Evolutionary conservation across 2,797 vertebrate genomes (phyloP).

Genomic region (Anomalospiza imberbis): DNA sequence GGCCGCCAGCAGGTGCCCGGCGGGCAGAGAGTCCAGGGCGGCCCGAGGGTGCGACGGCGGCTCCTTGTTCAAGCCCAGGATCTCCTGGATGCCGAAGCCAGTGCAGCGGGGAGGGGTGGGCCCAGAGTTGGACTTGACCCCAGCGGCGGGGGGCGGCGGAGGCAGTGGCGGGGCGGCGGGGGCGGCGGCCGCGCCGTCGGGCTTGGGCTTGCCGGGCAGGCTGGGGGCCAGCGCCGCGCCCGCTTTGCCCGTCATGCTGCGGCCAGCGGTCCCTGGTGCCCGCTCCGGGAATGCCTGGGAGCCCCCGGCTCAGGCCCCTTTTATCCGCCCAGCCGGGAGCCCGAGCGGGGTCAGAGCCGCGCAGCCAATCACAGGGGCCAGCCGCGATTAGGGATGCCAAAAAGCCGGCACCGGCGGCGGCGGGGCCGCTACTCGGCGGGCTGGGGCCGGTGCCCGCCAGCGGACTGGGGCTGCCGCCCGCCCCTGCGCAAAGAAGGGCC

Average conservation of each 20-base stretch:
- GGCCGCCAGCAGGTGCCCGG: constrained; percentile 78
- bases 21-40: constrained; percentile 81
- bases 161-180: constrained; percentile 56
- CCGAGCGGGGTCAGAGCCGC: constrained; percentile 86
- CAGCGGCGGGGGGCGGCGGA: constrained; percentile 63
- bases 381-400: constrained; percentile 86
- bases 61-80: constrained; percentile 95
- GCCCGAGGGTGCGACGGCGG: constrained; percentile 83
- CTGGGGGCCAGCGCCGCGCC: constrained; percentile 83
- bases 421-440: not conserved
- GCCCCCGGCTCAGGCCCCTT: constrained; percentile 90
- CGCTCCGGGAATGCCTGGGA: constrained; percentile 85
- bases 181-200: constrained; percentile 75
- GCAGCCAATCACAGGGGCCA: constrained; percentile 94
- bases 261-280: constrained; percentile 86
- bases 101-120: constrained; percentile 87
- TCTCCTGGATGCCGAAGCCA: constrained; percentile 97
- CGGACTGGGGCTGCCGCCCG: not conserved
- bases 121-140: constrained; percentile 69
- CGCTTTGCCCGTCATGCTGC: constrained; percentile 91
- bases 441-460: not conserved
- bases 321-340: constrained; percentile 97
- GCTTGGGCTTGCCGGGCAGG: constrained; percentile 76
- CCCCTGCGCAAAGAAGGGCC: not conserved
- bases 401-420: constrained; percentile 66